Percentiles rank a stretch among this genome's conserved stretches.
These are phyloP conservation scores for Phanerotoma sp. DNA, from an alignment of 2,888 invertebrate species.

Conservation along the genomic window DNA sequence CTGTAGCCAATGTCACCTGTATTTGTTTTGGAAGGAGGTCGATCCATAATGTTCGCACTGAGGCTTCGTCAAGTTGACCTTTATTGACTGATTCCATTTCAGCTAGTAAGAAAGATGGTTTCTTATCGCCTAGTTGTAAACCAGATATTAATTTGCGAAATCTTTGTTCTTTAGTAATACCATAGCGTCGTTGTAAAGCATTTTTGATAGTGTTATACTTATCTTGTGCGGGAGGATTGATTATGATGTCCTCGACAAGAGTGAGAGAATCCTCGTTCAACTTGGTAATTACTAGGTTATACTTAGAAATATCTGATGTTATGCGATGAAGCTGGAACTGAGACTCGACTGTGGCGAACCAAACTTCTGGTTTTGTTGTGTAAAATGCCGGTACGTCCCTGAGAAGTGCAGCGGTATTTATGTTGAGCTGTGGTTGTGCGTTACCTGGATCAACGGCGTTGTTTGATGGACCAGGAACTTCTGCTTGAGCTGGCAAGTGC, in stretches of 20 bases:
- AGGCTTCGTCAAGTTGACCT: conserved; percentile 19
- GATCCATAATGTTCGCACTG: conserved; percentile 11
- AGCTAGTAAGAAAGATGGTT: conserved; percentile 11
- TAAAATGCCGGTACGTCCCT: conserved; percentile 8
- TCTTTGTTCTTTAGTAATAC: conserved; percentile 2
- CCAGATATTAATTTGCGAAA: conserved; percentile 10
- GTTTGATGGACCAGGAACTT: too few relatives aligned
- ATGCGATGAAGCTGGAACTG: not conserved
- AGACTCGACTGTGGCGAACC: conserved; percentile 2
- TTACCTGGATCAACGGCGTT: too few relatives aligned
- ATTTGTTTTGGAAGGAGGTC: not conserved
- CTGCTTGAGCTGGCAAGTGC: too few relatives aligned
- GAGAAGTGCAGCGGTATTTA: too few relatives aligned
- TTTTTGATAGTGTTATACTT: conserved; percentile 12
- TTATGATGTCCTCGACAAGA: not conserved
- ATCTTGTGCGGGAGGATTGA: not conserved
- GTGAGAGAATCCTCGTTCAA: conserved; percentile 8
- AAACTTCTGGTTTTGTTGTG: not conserved
- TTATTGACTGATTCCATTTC: conserved; percentile 23
- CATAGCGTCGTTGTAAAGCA: conserved; percentile 1
- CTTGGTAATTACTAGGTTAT: conserved; percentile 10
- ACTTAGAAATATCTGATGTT: conserved; percentile 1
- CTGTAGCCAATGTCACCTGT: not conserved
- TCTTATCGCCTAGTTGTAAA: not conserved
- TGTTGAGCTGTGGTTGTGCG: too few relatives aligned